Percentiles rank a stretch among this genome's conserved stretches.
Conservation (phyloP, 2,797 vertebrate genomes). For the Myoxocephalus aenaeus region DNA sequence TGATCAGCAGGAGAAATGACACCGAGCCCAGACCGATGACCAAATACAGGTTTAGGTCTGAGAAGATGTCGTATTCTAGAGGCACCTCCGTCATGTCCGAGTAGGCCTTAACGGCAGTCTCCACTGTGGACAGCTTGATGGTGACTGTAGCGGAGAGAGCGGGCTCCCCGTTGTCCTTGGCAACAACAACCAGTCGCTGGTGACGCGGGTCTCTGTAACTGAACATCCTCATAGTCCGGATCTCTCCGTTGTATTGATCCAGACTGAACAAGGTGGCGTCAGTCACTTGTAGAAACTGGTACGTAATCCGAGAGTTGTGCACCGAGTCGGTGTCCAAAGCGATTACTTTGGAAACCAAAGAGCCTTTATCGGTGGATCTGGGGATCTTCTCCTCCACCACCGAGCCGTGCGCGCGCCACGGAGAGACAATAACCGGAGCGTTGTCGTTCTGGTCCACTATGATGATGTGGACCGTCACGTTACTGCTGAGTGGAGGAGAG, state of each 20-base stretch:
- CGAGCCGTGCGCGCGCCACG: slow-evolving; percentile 72
- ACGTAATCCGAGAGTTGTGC: slow-evolving; percentile 77
- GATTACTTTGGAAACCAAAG: slow-evolving; percentile 75
- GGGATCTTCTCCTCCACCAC: slow-evolving; percentile 62
- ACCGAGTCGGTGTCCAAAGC: slow-evolving; percentile 76
- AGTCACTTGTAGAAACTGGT: slow-evolving; percentile 77
- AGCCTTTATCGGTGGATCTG: slow-evolving; percentile 75
- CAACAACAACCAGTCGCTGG: slow-evolving; percentile 73
- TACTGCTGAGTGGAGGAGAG: slow-evolving; percentile 77
- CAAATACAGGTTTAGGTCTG: slow-evolving; percentile 73
- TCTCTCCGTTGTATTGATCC: slow-evolving; percentile 81
- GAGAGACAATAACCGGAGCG: slow-evolving; percentile 72
- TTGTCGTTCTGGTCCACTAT: slow-evolving; percentile 79
- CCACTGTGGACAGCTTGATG: slow-evolving; percentile 74
- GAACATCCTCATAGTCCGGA: slow-evolving; percentile 81
- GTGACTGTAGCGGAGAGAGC: slow-evolving; percentile 74
- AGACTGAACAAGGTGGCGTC: slow-evolving; percentile 78
- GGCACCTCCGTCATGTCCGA: slow-evolving; percentile 72
- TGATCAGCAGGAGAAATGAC: slow-evolving; percentile 54
- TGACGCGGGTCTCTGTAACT: slow-evolving; percentile 78
- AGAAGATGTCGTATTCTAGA: slow-evolving; percentile 74
- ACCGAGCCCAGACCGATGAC: slow-evolving; percentile 56
- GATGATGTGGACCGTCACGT: slow-evolving; percentile 72
- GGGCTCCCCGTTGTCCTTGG: slow-evolving; percentile 73
- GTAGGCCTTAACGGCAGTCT: slow-evolving; percentile 67